These are phyloP conservation scores for Serranus cabrilla DNA, from an alignment of 2,797 vertebrate genomes.

Conservation along the genomic window DNA sequence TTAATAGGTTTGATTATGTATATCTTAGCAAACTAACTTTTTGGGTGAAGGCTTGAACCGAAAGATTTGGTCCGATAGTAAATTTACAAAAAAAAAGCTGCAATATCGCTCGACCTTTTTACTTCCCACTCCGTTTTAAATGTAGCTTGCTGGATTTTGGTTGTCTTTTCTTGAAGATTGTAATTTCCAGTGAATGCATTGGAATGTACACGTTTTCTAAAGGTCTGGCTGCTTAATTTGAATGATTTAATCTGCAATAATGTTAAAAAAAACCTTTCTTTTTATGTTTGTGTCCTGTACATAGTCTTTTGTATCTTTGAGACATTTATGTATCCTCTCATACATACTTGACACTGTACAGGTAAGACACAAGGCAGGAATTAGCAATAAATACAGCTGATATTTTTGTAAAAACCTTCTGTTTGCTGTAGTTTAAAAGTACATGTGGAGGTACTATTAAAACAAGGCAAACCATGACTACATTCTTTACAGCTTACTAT, in stretches of 20 bases:
- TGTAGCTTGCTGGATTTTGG: slow-evolving; percentile 56
- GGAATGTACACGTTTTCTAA: slow-evolving; percentile 50
- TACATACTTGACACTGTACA: slow-evolving; percentile 80
- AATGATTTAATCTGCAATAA: slow-evolving; percentile 65
- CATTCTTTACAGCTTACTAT: slow-evolving; percentile 51
- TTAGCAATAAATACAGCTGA: slow-evolving; percentile 73
- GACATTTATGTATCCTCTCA: slow-evolving; percentile 62
- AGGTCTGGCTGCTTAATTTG: slow-evolving; percentile 51
- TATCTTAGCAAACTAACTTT: slow-evolving; percentile 64
- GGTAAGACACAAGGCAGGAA: slow-evolving; percentile 68
- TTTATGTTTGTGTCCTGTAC: slow-evolving; percentile 71
- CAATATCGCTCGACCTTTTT: slow-evolving; percentile 46
- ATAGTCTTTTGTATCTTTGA: slow-evolving; percentile 74
- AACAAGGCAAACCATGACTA: slow-evolving; percentile 44
- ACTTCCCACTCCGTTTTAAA: slow-evolving; percentile 45
- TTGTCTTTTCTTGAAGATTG: slow-evolving; percentile 55
- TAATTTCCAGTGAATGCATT: slow-evolving; percentile 52
- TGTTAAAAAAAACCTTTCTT: slow-evolving; percentile 49
- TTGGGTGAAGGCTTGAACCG: slow-evolving; percentile 69
- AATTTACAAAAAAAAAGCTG: slow-evolving; percentile 31
- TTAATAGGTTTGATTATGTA: slow-evolving; percentile 75
- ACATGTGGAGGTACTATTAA: slow-evolving; percentile 50
- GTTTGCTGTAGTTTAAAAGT: slow-evolving; percentile 60
- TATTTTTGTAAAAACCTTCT: slow-evolving; percentile 69
- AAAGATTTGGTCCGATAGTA: slow-evolving; percentile 42